Conservation (phyloP, 2,888 invertebrate species). For the Ditula angustiorana region DNA sequence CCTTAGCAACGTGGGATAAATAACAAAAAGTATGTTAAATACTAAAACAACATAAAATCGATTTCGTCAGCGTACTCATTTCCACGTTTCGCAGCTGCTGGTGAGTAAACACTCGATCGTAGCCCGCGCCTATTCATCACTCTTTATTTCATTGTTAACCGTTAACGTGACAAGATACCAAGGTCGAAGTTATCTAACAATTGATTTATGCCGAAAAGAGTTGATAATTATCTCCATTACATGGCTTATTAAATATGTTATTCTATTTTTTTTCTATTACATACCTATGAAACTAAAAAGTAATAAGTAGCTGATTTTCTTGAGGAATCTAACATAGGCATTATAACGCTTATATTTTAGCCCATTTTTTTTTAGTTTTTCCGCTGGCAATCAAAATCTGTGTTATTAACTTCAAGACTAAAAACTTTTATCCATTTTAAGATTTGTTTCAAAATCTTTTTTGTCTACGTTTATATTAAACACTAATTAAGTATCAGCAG, state of each 20-base stretch:
- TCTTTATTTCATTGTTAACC: constrained; percentile 36
- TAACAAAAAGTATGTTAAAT: neutral
- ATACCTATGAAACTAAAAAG: no score
- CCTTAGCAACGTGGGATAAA: neutral
- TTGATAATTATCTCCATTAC: neutral
- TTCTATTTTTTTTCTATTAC: neutral
- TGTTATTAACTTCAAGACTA: no score
- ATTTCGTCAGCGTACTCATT: constrained; percentile 22
- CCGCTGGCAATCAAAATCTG: no score
- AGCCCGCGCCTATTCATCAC: constrained; percentile 20
- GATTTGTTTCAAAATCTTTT: no score
- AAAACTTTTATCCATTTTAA: no score
- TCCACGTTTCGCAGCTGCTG: constrained; percentile 27
- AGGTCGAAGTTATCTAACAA: constrained; percentile 25
- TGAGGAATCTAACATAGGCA: no score
- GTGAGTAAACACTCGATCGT: constrained; percentile 26
- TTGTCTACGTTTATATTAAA: no score
- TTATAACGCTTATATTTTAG: no score
- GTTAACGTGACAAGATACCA: constrained; percentile 30
- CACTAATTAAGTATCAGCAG: no score
- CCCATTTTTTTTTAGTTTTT: no score
- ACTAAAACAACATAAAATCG: constrained; percentile 19
- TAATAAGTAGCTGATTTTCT: no score
- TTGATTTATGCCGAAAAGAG: constrained; percentile 10
- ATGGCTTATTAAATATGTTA: neutral